phyloP scores from a whole-genome alignment of 2,113 vertebrate genomes.

The Atractosteus spatula region DNA sequence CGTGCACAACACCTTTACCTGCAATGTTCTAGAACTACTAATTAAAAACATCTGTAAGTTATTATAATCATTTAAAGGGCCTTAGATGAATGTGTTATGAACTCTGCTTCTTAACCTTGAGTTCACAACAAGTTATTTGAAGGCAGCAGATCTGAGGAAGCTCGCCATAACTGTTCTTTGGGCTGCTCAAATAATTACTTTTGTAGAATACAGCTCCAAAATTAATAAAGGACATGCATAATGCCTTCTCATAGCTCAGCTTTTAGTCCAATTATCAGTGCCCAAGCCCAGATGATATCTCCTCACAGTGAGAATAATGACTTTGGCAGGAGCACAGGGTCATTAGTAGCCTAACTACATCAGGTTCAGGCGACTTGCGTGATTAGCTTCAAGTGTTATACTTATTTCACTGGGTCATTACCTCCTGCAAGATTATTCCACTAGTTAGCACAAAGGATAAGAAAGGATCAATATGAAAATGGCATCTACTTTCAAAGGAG shows the following conservation, averaged over 20 bases:
- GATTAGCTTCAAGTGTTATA: conserved; percentile 65
- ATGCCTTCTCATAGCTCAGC: conserved; percentile 77
- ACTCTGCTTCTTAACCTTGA: too few species aligned
- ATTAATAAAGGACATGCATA: conserved; percentile 74
- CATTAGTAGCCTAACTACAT: conserved; percentile 72
- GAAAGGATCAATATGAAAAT: conserved; percentile 42
- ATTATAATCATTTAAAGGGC: too few species aligned
- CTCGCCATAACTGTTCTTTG: conserved; percentile 19
- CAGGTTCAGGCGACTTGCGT: conserved; percentile 64
- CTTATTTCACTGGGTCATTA: conserved; percentile 72
- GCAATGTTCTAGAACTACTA: too few species aligned
- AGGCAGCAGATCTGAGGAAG: conserved; percentile 27
- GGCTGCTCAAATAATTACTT: conserved; percentile 68
- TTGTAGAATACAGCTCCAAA: conserved; percentile 66
- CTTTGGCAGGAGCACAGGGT: conserved; percentile 66
- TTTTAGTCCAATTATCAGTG: conserved; percentile 75
- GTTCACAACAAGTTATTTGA: too few species aligned
- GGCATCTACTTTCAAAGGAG: conserved; percentile 46
- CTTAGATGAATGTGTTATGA: too few species aligned
- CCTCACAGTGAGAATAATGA: conserved; percentile 66
- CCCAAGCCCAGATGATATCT: conserved; percentile 57
- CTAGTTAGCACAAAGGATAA: conserved; percentile 31
- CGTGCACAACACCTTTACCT: too few species aligned
- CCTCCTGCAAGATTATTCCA: conserved; percentile 41
- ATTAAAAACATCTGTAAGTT: too few species aligned